phyloP scores from a whole-genome alignment of 35 echinoderm and acorn worm species.

The Heliocidaris tuberculata region DNA sequence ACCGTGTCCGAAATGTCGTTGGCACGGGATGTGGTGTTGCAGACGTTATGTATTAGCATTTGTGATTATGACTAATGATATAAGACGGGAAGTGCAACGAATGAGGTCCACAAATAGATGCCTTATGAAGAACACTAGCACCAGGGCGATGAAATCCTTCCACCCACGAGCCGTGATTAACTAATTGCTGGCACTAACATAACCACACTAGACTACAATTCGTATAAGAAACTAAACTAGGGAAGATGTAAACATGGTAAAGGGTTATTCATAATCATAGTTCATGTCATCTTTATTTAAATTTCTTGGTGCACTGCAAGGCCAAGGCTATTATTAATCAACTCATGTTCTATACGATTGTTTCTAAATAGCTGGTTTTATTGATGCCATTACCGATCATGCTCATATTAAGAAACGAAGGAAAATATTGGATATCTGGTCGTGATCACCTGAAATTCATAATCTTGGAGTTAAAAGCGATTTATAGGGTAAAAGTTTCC shows the following conservation, averaged over 20 bases:
- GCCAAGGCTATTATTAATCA: not conserved
- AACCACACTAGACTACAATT: not conserved
- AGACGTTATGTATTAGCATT: slow-evolving; percentile 10
- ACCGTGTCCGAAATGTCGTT: not conserved
- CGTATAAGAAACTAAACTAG: not conserved
- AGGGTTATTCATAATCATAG: not conserved
- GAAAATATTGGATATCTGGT: too few relatives aligned
- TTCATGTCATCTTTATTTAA: not conserved
- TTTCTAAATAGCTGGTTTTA: not conserved
- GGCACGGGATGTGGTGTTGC: not conserved
- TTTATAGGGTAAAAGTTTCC: too few relatives aligned
- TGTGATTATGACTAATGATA: not conserved
- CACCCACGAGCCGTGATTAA: not conserved
- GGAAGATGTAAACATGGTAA: not conserved
- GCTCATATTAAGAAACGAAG: too few relatives aligned
- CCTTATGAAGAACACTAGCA: not conserved
- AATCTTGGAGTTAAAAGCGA: too few relatives aligned
- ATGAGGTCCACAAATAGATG: not conserved
- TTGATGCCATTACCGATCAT: too few relatives aligned
- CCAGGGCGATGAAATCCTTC: not conserved
- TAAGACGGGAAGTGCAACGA: not conserved
- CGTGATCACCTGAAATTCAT: too few relatives aligned
- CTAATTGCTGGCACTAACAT: not conserved
- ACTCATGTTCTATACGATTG: not conserved
- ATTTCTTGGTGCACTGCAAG: not conserved